These are phyloP conservation scores for Pipa parva DNA, from an alignment of 2,113 vertebrate species.

Conservation along the genomic window DNA sequence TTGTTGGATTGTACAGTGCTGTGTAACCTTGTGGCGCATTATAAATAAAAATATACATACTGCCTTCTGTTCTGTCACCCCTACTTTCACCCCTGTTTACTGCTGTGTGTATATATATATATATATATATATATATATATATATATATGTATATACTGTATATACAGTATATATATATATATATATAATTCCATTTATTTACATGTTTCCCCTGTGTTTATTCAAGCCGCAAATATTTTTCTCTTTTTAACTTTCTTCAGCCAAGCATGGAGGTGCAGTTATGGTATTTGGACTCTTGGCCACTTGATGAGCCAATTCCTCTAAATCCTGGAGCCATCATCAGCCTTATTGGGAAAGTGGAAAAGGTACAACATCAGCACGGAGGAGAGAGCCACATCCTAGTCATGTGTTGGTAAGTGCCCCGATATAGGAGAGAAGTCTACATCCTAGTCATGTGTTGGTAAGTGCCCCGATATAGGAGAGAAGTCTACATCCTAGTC, in stretches of 20 bases:
- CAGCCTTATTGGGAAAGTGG: constrained; percentile 48
- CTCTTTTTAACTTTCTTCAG: background rate
- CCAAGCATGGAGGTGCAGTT: constrained; percentile 31
- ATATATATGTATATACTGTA: too few species aligned
- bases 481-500: background rate
- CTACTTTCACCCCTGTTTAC: background rate
- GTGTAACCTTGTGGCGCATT: too few species aligned
- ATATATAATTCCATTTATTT: too few species aligned
- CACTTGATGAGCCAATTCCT: constrained; percentile 44
- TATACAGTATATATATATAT: too few species aligned
- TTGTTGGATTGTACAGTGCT: too few species aligned
- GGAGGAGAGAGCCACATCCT: constrained; percentile 34
- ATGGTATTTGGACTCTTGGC: constrained; percentile 52
- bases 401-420: constrained; percentile 51
- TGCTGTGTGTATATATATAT: too few species aligned
- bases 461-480: background rate
- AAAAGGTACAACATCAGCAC: constrained; percentile 41
- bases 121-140: too few species aligned
- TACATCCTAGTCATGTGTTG: background rate
- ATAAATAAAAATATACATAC: too few species aligned
- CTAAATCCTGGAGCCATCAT: constrained; percentile 40
- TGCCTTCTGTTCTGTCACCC: background rate
- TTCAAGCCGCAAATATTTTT: too few species aligned
- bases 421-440: background rate
- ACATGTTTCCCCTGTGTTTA: too few species aligned